phyloP scores from a whole-genome alignment of 2,113 vertebrate genomes.

The Sinocyclocheilus grahami region DNA sequence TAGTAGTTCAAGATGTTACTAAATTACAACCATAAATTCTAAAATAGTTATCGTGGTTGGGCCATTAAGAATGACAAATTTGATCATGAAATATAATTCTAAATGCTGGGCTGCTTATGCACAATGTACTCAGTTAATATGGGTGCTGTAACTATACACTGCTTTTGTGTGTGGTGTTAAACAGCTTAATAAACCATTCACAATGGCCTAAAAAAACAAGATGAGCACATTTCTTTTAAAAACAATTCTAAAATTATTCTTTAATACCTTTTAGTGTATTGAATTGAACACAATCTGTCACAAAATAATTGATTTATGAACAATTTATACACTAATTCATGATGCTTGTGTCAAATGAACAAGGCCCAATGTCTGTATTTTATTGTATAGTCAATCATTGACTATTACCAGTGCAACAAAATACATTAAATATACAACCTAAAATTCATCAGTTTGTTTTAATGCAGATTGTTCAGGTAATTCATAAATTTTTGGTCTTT shows the following conservation, averaged over 20 bases:
- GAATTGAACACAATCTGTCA: neutral
- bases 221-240: neutral
- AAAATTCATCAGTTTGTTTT: neutral
- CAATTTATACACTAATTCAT: neutral
- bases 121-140: neutral
- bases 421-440: neutral
- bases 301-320: neutral
- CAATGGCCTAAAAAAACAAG: neutral
- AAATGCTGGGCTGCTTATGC: neutral
- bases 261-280: neutral
- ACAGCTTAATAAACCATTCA: neutral
- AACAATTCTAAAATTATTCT: neutral
- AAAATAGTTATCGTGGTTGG: neutral
- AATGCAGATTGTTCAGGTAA: neutral
- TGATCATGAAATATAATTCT: neutral
- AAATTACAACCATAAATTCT: neutral
- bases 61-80: neutral
- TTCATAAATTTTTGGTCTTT: neutral
- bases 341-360: neutral
- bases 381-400: neutral
- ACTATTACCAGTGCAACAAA: neutral
- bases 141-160: neutral
- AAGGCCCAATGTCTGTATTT: neutral
- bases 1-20: neutral
- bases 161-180: neutral